Percentiles rank a stretch among this genome's conserved stretches.
Evolutionary conservation across 2,888 invertebrate genomes (phyloP).

Genomic region (Lasioglossum morio): DNA sequence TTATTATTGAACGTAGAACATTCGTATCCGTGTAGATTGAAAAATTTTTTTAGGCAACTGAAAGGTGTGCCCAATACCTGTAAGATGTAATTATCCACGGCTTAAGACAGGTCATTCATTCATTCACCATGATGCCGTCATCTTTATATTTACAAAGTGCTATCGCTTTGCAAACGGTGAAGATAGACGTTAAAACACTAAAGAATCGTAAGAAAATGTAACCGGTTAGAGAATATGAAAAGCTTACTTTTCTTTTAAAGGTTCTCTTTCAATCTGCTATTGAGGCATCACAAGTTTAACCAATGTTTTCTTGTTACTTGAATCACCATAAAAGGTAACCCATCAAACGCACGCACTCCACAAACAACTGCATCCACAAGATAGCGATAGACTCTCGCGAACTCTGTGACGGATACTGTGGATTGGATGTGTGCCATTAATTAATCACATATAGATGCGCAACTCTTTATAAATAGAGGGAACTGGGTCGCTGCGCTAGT

Average conservation of each 20-base stretch:
- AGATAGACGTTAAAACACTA: slow-evolving; percentile 9
- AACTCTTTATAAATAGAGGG: neutral
- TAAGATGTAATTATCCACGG: slow-evolving; percentile 18
- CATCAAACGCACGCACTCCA: slow-evolving; percentile 66
- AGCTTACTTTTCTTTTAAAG: slow-evolving; percentile 63
- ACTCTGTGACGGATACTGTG: slow-evolving; percentile 31
- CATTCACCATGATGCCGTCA: slow-evolving; percentile 77
- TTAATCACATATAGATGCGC: slow-evolving; percentile 8
- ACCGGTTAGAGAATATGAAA: neutral
- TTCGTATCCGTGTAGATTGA: neutral
- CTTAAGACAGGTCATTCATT: slow-evolving; percentile 54
- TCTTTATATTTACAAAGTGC: slow-evolving; percentile 78
- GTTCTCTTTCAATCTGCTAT: slow-evolving; percentile 53
- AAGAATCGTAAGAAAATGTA: neutral
- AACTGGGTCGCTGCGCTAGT: neutral
- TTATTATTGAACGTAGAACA: neutral
- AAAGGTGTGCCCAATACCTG: neutral
- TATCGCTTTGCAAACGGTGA: slow-evolving; percentile 41
- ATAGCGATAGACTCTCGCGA: slow-evolving; percentile 31
- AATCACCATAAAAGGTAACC: slow-evolving; percentile 84
- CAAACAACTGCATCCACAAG: slow-evolving; percentile 48
- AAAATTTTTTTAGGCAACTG: slow-evolving; percentile 3
- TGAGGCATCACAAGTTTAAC: slow-evolving; percentile 73
- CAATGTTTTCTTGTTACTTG: slow-evolving; percentile 68
- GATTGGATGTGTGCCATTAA: slow-evolving; percentile 25